These are phyloP conservation scores for Melopsittacus undulatus DNA, from an alignment of 2,797 vertebrate species.

Conservation along the genomic window DNA sequence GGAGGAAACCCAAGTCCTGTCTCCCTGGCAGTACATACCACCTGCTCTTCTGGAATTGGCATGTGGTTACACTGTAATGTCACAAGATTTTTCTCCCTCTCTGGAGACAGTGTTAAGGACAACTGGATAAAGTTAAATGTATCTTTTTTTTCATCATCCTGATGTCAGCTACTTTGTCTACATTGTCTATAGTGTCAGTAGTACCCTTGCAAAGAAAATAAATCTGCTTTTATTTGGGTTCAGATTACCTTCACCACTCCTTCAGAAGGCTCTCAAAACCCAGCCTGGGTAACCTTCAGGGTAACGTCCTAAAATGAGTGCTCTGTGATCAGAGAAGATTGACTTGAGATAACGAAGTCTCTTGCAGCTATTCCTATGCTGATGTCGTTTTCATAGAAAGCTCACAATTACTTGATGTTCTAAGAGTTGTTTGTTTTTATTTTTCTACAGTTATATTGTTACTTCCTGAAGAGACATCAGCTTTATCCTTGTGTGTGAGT, in stretches of 20 bases:
- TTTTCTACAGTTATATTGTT: neutral
- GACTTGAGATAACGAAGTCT: neutral
- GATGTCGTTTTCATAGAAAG: neutral
- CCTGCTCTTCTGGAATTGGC: neutral
- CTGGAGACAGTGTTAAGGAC: neutral
- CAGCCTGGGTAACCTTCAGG: neutral
- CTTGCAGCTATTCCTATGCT: neutral
- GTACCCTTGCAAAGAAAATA: neutral
- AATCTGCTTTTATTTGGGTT: neutral
- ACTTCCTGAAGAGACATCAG: neutral
- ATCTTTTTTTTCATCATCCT: neutral
- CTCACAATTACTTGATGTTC: neutral
- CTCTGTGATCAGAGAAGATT: neutral
- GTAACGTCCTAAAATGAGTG: accelerated
- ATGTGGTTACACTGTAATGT: neutral
- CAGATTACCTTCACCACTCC: accelerated
- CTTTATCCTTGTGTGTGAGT: neutral
- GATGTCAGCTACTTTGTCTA: neutral
- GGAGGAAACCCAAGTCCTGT: neutral
- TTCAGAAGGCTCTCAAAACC: neutral
- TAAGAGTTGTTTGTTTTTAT: neutral
- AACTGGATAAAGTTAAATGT: neutral
- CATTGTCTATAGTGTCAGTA: neutral
- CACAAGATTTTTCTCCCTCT: neutral
- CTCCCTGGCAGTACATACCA: neutral